Conservation (phyloP, 1,140 invertebrate species). For the Rhynchophorus ferrugineus region DNA sequence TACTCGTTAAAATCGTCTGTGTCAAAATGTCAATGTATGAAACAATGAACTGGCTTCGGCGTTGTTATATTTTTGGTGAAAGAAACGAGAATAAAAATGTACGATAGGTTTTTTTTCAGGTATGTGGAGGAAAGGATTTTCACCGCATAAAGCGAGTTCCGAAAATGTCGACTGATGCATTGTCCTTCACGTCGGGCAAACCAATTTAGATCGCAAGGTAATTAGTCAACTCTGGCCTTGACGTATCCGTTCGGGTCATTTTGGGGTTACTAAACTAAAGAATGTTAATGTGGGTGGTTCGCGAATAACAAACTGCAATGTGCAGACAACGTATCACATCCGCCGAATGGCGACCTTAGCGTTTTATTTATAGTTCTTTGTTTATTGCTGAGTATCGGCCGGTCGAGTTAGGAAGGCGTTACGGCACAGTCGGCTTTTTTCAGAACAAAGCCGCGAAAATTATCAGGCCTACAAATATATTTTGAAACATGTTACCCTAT, state of each 20-base stretch:
- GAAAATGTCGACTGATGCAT: conserved; percentile 1
- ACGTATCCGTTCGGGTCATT: conserved; percentile 21
- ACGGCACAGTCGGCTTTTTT: neutral
- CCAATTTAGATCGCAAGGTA: conserved; percentile 14
- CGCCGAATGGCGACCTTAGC: conserved; percentile 20
- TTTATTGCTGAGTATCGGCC: conserved; percentile 18
- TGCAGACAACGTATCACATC: conserved; percentile 26
- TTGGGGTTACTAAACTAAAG: conserved; percentile 28
- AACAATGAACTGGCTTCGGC: too few species aligned
- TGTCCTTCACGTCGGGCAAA: conserved; percentile 20
- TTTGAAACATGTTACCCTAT: too few species aligned
- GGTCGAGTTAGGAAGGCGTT: neutral
- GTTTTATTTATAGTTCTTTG: conserved; percentile 27
- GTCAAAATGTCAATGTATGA: too few species aligned
- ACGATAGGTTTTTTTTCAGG: too few species aligned
- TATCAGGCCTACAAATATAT: neutral
- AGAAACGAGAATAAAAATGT: too few species aligned
- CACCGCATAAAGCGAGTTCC: neutral
- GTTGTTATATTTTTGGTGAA: too few species aligned
- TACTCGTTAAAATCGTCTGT: too few species aligned
- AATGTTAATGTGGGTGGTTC: conserved; percentile 26
- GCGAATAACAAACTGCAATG: conserved; percentile 26
- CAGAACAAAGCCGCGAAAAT: neutral
- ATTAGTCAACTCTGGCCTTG: conserved; percentile 23
- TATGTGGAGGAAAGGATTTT: too few species aligned